Percentiles rank a stretch among this genome's conserved stretches.
Evolutionary conservation across 2,797 vertebrate species (phyloP).

Genomic region (Characodon lateralis): DNA sequence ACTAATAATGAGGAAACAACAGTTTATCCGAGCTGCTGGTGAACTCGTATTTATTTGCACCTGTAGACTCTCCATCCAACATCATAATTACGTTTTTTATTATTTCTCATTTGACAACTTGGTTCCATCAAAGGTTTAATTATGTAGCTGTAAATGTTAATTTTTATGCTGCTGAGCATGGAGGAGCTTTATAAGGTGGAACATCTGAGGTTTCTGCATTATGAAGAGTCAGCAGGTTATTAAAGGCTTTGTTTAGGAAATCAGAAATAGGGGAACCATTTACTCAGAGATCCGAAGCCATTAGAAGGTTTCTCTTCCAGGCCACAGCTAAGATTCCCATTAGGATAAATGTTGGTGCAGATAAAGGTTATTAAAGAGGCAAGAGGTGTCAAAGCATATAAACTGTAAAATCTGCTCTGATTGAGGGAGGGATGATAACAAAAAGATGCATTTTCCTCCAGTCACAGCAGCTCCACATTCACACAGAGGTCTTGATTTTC

Average conservation of each 20-base stretch:
- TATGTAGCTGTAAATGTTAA: slow-evolving; percentile 17
- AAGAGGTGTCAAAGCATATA: not conserved
- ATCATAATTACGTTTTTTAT: slow-evolving; percentile 9
- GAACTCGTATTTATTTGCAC: not conserved
- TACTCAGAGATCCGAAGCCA: not conserved
- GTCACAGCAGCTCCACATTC: not conserved
- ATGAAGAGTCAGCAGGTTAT: slow-evolving; percentile 23
- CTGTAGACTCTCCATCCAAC: slow-evolving; percentile 1
- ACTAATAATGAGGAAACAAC: not conserved
- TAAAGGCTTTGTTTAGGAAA: not conserved
- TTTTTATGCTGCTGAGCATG: slow-evolving; percentile 10
- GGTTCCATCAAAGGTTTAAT: not conserved
- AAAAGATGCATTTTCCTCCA: not conserved
- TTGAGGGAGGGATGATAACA: not conserved
- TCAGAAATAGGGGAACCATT: not conserved
- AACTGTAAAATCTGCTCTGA: not conserved
- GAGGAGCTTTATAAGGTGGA: slow-evolving; percentile 4
- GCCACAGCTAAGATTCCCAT: not conserved
- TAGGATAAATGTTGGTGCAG: not conserved
- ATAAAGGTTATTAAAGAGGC: not conserved
- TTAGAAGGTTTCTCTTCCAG: not conserved
- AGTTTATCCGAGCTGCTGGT: not conserved
- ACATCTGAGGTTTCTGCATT: not conserved
- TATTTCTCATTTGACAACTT: slow-evolving; percentile 8
- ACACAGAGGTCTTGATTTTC: not conserved